Conservation (phyloP, 2,113 vertebrate species). For the Pseudonaja textilis region DNA sequence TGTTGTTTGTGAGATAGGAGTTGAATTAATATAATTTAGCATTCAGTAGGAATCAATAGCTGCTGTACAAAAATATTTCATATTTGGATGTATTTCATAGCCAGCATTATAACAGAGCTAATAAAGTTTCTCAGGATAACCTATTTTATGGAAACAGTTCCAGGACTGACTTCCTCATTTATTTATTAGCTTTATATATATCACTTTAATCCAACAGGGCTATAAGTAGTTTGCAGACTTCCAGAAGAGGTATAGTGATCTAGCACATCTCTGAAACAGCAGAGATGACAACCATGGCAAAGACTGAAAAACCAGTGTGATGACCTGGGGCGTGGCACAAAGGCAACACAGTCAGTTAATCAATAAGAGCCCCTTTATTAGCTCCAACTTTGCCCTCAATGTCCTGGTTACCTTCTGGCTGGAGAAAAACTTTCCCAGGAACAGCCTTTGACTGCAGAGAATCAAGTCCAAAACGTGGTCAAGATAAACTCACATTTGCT, state of each 20-base stretch:
- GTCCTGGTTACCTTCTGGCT: no score
- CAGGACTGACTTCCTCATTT: neutral
- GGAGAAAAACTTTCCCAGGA: no score
- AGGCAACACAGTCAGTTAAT: no score
- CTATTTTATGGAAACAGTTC: neutral
- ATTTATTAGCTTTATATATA: neutral
- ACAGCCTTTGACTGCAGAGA: no score
- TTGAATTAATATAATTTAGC: neutral
- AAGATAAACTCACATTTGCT: no score
- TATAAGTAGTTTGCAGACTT: neutral
- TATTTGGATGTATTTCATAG: neutral
- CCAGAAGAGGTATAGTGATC: neutral
- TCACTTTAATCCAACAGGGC: neutral
- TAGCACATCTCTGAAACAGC: neutral
- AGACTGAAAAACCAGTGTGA: neutral
- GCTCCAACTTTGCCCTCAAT: no score
- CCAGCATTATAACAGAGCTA: neutral
- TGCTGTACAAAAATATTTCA: neutral
- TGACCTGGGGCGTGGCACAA: no score
- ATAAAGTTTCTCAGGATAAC: neutral
- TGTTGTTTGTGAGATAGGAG: neutral
- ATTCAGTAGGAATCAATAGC: neutral
- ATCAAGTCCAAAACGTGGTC: no score
- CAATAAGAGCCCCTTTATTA: no score
- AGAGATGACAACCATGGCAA: neutral